phyloP scores from a whole-genome alignment of 2,113 vertebrate genomes.

The Piprites chloris region DNA sequence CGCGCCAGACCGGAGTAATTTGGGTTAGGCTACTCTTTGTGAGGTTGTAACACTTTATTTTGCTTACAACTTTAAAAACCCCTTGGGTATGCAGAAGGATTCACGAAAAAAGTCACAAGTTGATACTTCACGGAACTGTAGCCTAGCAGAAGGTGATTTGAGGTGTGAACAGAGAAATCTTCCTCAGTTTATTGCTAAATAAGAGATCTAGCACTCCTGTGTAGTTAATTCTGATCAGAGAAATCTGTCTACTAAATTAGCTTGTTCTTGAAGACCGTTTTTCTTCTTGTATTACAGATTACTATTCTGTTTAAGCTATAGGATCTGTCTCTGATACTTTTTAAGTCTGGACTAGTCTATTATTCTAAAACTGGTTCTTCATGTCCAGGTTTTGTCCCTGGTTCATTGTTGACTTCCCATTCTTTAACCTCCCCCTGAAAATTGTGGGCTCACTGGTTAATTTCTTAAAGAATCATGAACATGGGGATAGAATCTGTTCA shows the following conservation, averaged over 20 bases:
- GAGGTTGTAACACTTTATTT: background rate
- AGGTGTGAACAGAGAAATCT: background rate
- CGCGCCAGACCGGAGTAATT: accelerated
- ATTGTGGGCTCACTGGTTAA: background rate
- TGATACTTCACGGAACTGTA: background rate
- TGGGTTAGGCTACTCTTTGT: background rate
- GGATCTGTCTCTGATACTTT: background rate
- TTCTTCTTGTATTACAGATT: background rate
- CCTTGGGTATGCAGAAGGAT: background rate
- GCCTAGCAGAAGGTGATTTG: background rate
- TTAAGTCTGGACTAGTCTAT: background rate
- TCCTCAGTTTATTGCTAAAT: background rate
- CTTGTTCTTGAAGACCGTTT: background rate
- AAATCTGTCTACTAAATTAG: background rate
- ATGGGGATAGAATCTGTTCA: background rate
- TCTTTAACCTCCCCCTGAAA: background rate
- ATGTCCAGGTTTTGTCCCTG: background rate
- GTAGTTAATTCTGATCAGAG: background rate
- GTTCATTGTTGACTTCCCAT: background rate
- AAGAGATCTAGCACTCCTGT: background rate
- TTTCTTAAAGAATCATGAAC: background rate
- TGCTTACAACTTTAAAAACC: background rate
- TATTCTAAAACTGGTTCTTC: background rate
- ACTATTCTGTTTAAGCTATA: background rate
- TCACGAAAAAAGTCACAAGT: background rate